Evolutionary conservation across 2,888 invertebrate species (phyloP), one percentile per base, ranked within the genome.

Genomic region (Ochropacha duplaris): DNA sequence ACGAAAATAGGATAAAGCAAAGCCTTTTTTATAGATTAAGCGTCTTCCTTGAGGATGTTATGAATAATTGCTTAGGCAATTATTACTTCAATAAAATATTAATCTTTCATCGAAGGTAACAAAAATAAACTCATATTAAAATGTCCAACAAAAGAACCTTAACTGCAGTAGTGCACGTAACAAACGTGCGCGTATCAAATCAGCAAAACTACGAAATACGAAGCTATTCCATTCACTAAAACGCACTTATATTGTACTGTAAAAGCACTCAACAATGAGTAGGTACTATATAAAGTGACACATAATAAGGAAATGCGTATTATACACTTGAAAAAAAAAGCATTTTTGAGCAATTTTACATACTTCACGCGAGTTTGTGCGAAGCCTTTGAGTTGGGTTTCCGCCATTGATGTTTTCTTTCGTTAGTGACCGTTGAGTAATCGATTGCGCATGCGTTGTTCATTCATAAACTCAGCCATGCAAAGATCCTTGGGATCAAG

Each of bases 231-330:
- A 68, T 72, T 72, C 73, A 78, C 60, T 68, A 61, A 65, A 55
- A 63, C 58, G 31, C 61, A 58, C 58, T 61, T 57, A 64, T 62
- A 70, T 65, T 57, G 65, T 64, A 69, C 65, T 66, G 61, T 61
- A 56, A 62, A 66, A 63, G 59, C 63, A 62, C 49, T 65, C 49
- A 61, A 59, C 57, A 68, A 62, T 69, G 65, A 66, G 64, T 58
- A 62, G 65, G 64, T 58, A 62, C 51, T 57, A 64, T 66, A 64
- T 59, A 69, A 64, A 70, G 63, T 62, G 54, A 71, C 61, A 79
- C 67, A 79, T 84, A 83, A 84, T 79, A 84, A 87, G 87, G 85
- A 86, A 84, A 78, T 69, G 62, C 62, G 73, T 77, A 83, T 86
- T 83, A 79, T 74, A 78, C 73, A 83, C 75, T 71, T 59, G 62